Evolutionary conservation across 2,113 vertebrate species (phyloP).

Genomic region (Ictalurus punctatus): DNA sequence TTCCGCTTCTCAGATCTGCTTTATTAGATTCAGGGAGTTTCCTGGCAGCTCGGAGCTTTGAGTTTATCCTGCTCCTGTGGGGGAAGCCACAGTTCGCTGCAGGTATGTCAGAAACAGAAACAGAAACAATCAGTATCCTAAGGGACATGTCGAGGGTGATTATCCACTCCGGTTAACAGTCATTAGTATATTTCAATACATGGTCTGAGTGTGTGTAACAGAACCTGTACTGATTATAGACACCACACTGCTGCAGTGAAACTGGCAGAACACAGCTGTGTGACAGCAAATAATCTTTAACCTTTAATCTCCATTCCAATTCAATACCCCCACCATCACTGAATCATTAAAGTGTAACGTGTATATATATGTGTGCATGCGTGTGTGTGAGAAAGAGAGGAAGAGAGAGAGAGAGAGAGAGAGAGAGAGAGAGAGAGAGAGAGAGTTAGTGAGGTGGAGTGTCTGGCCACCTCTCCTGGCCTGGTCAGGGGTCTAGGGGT

Average conservation of each 20-base stretch:
- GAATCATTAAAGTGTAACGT: not conserved
- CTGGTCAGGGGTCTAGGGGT: no score
- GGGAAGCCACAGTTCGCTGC: conserved; percentile 28
- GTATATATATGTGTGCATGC: no score
- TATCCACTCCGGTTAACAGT: not conserved
- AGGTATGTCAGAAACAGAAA: conserved; percentile 42
- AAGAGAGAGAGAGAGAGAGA: no score
- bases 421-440: no score
- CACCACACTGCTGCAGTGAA: not conserved
- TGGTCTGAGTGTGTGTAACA: not conserved
- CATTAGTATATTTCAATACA: not conserved
- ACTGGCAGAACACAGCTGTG: not conserved
- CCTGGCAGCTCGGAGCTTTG: conserved; percentile 61
- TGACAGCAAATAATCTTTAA: not conserved
- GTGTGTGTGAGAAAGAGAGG: not conserved
- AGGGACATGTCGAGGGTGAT: not conserved
- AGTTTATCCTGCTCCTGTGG: conserved; percentile 36
- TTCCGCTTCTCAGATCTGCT: conserved; percentile 65
- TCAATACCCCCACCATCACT: not conserved
- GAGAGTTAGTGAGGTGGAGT: no score
- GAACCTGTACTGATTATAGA: not conserved
- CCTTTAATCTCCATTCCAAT: not conserved
- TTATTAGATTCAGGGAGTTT: conserved; percentile 70
- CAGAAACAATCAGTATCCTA: conserved; percentile 12
- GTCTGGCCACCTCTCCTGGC: no score